Base-by-base conservation (phyloP, 2,888 invertebrate species). In the Prosapia bicincta region DNA sequence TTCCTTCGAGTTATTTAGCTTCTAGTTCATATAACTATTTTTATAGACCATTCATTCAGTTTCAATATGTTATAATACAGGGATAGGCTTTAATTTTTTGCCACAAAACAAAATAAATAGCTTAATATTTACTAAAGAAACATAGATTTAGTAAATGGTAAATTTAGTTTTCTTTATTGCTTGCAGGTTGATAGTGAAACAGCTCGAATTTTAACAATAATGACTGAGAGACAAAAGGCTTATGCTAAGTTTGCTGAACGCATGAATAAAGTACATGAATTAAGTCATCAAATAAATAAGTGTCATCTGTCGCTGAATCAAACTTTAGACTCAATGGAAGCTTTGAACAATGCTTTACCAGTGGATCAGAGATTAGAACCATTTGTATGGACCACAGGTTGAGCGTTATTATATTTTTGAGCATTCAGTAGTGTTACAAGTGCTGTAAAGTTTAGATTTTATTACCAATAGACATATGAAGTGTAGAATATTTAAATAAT, bases 241-340 rank as follows among this genome's bases (percentile, higher is more conserved):
- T 96, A 93, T 85, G 92, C 94, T 0, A 91, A 93, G 7, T 93
- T 95, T 85, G 93, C 95, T 0, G 97, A 98, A 82, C 90, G 95
- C 71, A 88, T 98, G 77, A 90, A 92, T 38, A 91, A 94, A 81
- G 93, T 96, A 0, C 91, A 93, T 69, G 93, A 96, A 78, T 89
- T 97, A 15, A 92, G 94, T 0, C 91, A 93, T 81, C 94, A 95
- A 82, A 85, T 98, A 73, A 91, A 92, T 43, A 88, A 93, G 26
- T 95, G 96, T 82, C 93, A 95, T 83, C 90, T 92, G 75, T 85
- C 93, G 74, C 86, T 98, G 23, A 93, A 94, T 84, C 93, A 95
- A 86, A 94, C 94, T 0, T 85, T 97, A 0, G 95, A 94, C 83
- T 93, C 93, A 70, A 89, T 96, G 83, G 96, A 97, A 83, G 90